These are phyloP conservation scores for Ceriagrion tenellum DNA, from an alignment of 2,888 invertebrate genomes.

Conservation along the genomic window DNA sequence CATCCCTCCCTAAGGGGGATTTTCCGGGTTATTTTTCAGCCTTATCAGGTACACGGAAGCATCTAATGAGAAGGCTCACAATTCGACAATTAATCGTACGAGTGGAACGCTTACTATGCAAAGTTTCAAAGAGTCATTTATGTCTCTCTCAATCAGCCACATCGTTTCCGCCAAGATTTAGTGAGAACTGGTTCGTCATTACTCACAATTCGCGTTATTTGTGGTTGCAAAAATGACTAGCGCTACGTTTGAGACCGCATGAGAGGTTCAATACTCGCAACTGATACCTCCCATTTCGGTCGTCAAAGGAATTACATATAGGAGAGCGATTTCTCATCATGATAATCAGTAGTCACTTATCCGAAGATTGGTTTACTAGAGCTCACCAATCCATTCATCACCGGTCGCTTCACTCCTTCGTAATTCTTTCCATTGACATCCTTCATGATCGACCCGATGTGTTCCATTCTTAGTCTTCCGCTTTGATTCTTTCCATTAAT, in stretches of 20 bases:
- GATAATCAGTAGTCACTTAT: too few relatives aligned
- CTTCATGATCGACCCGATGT: too few relatives aligned
- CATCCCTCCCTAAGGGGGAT: not conserved
- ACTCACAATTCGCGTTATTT: not conserved
- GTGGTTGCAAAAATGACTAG: not conserved
- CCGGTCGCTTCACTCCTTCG: too few relatives aligned
- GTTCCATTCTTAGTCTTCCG: too few relatives aligned
- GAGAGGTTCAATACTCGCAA: too few relatives aligned
- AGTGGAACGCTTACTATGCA: slow-evolving; percentile 6
- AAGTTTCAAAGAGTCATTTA: not conserved
- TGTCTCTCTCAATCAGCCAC: not conserved
- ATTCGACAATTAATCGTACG: slow-evolving; percentile 34
- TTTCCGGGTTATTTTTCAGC: not conserved
- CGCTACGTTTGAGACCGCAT: not conserved
- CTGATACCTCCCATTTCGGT: too few relatives aligned
- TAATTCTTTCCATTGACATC: too few relatives aligned
- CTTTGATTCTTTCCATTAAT: too few relatives aligned
- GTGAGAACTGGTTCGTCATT: not conserved
- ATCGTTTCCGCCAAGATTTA: not conserved
- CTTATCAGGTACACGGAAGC: not conserved
- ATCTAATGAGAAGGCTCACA: slow-evolving; percentile 36
- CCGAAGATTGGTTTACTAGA: too few relatives aligned
- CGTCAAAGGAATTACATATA: too few relatives aligned
- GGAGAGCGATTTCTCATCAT: too few relatives aligned
- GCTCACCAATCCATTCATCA: too few relatives aligned